Percentiles rank a stretch among this genome's conserved stretches.
These are phyloP conservation scores for Tetraodon nigroviridis DNA, from an alignment of 2,113 vertebrate genomes.

Conservation along the genomic window DNA sequence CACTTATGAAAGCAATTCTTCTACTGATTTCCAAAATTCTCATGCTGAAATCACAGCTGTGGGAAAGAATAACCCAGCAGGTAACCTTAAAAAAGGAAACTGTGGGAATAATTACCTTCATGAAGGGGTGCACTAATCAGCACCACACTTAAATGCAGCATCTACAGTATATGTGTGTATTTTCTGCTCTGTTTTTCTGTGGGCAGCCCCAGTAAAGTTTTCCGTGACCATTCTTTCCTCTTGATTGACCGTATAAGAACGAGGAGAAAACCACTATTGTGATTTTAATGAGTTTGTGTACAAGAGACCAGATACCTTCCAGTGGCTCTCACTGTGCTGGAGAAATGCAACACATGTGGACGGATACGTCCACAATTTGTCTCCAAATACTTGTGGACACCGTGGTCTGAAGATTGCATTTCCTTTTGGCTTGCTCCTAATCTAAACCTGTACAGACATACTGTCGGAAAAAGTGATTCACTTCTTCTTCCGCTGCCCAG, in stretches of 20 bases:
- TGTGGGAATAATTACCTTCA: constrained; percentile 38
- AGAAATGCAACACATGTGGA: too few relatives aligned
- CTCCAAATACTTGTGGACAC: constrained; percentile 54
- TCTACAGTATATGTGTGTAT: constrained; percentile 10
- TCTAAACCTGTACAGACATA: constrained; percentile 59
- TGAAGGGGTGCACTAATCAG: constrained; percentile 39
- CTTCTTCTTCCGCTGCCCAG: constrained; percentile 58
- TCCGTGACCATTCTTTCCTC: constrained; percentile 33
- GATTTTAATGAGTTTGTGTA: not conserved
- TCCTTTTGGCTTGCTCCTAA: constrained; percentile 44
- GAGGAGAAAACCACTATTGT: constrained; percentile 4
- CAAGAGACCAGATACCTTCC: not conserved
- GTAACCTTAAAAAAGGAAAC: constrained; percentile 47
- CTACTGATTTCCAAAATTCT: constrained; percentile 31
- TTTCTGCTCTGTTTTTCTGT: constrained; percentile 17
- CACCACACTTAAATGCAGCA: constrained; percentile 43
- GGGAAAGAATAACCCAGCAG: constrained; percentile 31
- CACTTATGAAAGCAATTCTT: not conserved
- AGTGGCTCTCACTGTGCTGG: not conserved
- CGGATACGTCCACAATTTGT: constrained; percentile 29
- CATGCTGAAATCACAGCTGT: constrained; percentile 24
- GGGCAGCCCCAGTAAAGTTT: constrained; percentile 29
- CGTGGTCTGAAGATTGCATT: constrained; percentile 49
- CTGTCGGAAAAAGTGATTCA: constrained; percentile 49
- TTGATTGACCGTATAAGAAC: constrained; percentile 10